These are phyloP conservation scores for Coreoperca whiteheadi DNA, from an alignment of 2,113 vertebrate genomes.

Conservation along the genomic window DNA sequence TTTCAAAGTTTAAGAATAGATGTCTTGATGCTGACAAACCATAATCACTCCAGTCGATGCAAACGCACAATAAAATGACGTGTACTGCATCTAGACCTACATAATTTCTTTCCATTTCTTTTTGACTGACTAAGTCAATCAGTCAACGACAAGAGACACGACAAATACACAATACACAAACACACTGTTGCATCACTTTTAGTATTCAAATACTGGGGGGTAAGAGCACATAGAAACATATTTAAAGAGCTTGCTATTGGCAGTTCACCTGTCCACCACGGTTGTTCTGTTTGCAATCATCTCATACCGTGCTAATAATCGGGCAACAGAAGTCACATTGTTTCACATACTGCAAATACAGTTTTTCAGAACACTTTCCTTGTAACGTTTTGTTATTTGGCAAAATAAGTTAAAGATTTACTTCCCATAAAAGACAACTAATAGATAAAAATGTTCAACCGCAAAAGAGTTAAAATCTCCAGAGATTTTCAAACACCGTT, in stretches of 20 bases:
- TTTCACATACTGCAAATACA: constrained; percentile 40
- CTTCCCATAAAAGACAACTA: constrained; percentile 17
- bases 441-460: constrained; percentile 22
- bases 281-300: constrained; percentile 33
- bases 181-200: constrained; percentile 30
- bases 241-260: constrained; percentile 29
- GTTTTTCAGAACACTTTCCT: constrained; percentile 16
- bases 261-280: constrained; percentile 28
- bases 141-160: constrained; percentile 16
- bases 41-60: constrained; percentile 6
- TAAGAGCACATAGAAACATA: constrained; percentile 18
- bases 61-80: background rate
- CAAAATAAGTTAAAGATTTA: constrained; percentile 56
- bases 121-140: background rate
- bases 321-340: constrained; percentile 18
- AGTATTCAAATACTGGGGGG: constrained; percentile 29
- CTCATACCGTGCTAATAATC: constrained; percentile 15
- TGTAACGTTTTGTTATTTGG: constrained; percentile 35
- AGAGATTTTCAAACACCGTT: constrained; percentile 8
- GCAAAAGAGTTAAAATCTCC: constrained; percentile 20
- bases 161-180: constrained; percentile 30
- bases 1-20: constrained; percentile 12
- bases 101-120: constrained; percentile 2
- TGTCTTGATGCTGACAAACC: constrained; percentile 14
- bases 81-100: background rate